Percentiles rank a stretch among this genome's conserved stretches.
These are phyloP conservation scores for Corythornis vintsioides DNA, from an alignment of 2,113 vertebrate species.

Conservation along the genomic window DNA sequence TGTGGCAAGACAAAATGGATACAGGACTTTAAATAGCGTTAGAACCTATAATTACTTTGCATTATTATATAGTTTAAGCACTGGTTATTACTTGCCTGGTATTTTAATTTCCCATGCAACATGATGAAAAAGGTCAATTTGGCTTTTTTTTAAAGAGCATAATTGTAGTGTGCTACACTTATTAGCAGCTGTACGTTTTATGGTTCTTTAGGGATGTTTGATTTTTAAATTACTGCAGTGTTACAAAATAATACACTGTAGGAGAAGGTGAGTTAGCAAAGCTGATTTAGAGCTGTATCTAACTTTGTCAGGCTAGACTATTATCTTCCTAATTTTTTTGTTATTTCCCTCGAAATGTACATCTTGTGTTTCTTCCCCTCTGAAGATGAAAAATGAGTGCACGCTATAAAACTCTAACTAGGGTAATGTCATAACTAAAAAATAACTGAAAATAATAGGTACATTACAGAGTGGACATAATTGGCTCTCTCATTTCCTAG, in stretches of 20 bases:
- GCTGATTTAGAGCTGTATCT: slow-evolving; percentile 3
- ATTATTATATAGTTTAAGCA: slow-evolving; percentile 78
- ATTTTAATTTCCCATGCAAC: slow-evolving; percentile 78
- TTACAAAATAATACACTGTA: slow-evolving; percentile 34
- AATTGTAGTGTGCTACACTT: slow-evolving; percentile 67
- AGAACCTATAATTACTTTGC: slow-evolving; percentile 77
- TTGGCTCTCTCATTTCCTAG: background rate
- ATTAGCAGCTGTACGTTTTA: slow-evolving; percentile 72
- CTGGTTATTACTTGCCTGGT: slow-evolving; percentile 75
- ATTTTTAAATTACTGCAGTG: slow-evolving; percentile 54
- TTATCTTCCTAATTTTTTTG: background rate
- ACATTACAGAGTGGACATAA: background rate
- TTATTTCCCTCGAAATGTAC: background rate
- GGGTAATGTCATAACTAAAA: background rate
- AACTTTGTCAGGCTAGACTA: background rate
- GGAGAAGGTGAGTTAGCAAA: slow-evolving; percentile 38
- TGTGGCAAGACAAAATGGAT: slow-evolving; percentile 75
- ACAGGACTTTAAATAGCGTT: slow-evolving; percentile 76
- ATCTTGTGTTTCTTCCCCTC: background rate
- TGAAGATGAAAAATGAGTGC: background rate
- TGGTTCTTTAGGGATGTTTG: slow-evolving; percentile 66
- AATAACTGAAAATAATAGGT: background rate
- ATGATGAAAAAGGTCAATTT: slow-evolving; percentile 77
- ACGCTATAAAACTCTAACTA: background rate
- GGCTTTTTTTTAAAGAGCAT: slow-evolving; percentile 66